Percentiles rank a stretch among this genome's conserved stretches.
These are phyloP conservation scores for Gallinago jamesoni DNA, from an alignment of 2,113 vertebrate species.

Conservation along the genomic window DNA sequence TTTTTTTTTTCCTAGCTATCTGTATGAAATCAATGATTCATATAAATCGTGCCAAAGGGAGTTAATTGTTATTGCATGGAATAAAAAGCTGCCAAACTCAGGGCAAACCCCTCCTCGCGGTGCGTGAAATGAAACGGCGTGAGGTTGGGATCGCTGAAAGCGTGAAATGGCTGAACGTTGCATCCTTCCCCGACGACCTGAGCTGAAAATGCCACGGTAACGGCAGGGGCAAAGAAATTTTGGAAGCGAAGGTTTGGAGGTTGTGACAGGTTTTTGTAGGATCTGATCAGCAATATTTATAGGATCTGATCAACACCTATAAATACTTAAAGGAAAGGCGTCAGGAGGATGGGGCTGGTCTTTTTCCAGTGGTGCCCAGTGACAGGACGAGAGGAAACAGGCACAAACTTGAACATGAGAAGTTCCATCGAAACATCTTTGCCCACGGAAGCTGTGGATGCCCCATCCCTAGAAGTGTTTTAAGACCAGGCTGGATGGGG, in stretches of 20 bases:
- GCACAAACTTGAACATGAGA: no score
- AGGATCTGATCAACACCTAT: no score
- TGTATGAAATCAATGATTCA: constrained; percentile 48
- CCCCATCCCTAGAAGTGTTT: no score
- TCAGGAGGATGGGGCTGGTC: no score
- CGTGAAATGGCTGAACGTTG: neutral
- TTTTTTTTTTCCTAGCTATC: neutral
- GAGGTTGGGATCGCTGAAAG: neutral
- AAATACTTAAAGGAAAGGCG: no score
- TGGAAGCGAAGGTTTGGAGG: neutral
- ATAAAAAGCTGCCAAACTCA: constrained; percentile 8
- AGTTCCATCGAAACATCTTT: no score
- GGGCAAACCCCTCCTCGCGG: neutral
- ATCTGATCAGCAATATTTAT: no score
- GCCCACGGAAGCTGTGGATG: no score
- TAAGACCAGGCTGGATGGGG: no score
- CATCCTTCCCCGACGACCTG: neutral
- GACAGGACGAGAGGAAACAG: no score
- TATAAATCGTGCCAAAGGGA: constrained; percentile 1
- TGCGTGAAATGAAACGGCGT: neutral
- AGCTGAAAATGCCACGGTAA: neutral
- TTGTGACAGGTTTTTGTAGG: neutral
- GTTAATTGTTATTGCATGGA: neutral
- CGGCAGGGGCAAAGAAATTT: fast-evolving
- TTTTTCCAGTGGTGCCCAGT: no score